Evolutionary conservation across 2,797 vertebrate species (phyloP).

Genomic region (Amniataba percoides): DNA sequence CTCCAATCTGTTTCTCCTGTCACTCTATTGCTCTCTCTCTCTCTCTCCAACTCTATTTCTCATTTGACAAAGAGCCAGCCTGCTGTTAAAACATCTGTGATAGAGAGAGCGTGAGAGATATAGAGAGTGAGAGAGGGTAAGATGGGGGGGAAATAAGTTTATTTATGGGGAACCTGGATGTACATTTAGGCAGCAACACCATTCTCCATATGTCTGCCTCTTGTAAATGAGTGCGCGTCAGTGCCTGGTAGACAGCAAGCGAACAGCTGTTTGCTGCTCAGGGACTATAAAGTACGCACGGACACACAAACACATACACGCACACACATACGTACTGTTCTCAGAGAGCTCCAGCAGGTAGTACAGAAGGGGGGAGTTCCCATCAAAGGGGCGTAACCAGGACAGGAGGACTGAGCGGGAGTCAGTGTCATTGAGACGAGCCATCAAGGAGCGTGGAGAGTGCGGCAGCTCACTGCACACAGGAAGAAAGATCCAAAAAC

Average conservation of each 20-base stretch:
- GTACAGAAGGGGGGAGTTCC: constrained; percentile 94
- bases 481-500: constrained; percentile 4
- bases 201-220: constrained; percentile 72
- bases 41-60: constrained; percentile 41
- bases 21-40: constrained; percentile 44
- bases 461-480: constrained; percentile 92
- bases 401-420: constrained; percentile 90
- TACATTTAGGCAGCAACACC: constrained; percentile 61
- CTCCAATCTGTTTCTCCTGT: constrained; percentile 68
- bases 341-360: constrained; percentile 96
- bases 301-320: constrained; percentile 30
- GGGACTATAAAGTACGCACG: constrained; percentile 77
- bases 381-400: constrained; percentile 96
- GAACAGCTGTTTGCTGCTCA: constrained; percentile 72
- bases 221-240: constrained; percentile 68
- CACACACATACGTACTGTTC: constrained; percentile 90
- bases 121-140: constrained; percentile 10
- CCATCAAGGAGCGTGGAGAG: constrained; percentile 93
- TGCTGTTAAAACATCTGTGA: constrained; percentile 80
- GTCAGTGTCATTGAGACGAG: constrained; percentile 87
- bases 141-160: constrained; percentile 40
- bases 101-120: constrained; percentile 38
- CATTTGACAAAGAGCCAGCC: constrained; percentile 71
- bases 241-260: constrained; percentile 61
- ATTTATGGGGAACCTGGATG: constrained; percentile 65